Conservation (phyloP, 2,797 vertebrate species). For the Phataginus tetradactyla region DNA sequence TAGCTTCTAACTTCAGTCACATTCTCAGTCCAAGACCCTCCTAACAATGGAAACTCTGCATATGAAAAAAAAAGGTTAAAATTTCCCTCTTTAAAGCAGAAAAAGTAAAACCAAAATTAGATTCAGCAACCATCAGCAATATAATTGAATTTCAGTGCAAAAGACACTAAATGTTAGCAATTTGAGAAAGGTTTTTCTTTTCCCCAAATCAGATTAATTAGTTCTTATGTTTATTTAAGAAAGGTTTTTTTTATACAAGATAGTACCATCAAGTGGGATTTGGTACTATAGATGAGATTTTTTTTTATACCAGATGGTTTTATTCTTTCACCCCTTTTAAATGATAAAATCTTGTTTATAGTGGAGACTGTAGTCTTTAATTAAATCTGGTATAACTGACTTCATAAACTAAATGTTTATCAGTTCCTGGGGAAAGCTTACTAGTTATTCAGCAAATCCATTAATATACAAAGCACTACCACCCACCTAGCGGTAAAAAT, state of each 20-base stretch:
- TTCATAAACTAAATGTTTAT: background rate
- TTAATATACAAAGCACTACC: background rate
- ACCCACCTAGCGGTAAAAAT: slow-evolving; percentile 73
- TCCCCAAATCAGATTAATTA: background rate
- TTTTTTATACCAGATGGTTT: background rate
- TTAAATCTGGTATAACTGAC: background rate
- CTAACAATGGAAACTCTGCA: background rate
- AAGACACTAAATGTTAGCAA: background rate
- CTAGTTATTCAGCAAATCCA: background rate
- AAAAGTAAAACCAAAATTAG: slow-evolving; percentile 22
- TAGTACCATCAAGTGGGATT: background rate
- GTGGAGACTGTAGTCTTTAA: background rate
- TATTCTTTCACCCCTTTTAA: background rate
- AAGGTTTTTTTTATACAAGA: background rate
- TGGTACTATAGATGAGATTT: background rate
- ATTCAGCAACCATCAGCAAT: background rate
- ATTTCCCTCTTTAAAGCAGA: background rate
- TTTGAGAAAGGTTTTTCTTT: slow-evolving; percentile 5
- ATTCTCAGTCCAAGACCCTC: background rate
- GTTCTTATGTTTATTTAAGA: background rate
- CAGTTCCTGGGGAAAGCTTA: background rate
- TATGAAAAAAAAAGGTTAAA: background rate
- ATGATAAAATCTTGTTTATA: background rate
- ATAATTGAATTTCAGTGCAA: background rate
- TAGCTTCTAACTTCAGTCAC: background rate